phyloP scores from a whole-genome alignment of 2,888 invertebrate genomes.

The Rotaria macrura region DNA sequence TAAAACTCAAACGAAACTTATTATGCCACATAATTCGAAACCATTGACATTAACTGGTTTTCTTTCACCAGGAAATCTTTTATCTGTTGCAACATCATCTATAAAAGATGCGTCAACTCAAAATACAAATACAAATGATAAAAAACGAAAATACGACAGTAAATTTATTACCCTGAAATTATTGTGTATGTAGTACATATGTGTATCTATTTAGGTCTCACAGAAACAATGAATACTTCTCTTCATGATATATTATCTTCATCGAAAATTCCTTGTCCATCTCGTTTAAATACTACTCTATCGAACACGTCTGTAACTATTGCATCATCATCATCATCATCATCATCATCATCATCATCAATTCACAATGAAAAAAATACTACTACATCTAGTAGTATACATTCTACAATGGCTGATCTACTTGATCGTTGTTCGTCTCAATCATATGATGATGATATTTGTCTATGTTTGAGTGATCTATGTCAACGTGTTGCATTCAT shows the following conservation, averaged over 20 bases:
- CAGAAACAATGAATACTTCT: too few relatives aligned
- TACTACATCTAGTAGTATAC: background rate
- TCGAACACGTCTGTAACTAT: background rate
- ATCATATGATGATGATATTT: background rate
- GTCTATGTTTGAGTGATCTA: background rate
- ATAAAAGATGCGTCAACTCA: background rate
- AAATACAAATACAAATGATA: background rate
- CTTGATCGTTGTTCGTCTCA: background rate
- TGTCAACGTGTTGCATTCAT: background rate
- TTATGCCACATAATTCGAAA: background rate
- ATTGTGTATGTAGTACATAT: background rate
- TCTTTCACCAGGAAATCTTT: background rate
- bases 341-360: too few relatives aligned
- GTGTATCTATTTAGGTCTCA: background rate
- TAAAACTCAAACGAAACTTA: background rate
- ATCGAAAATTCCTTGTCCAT: background rate
- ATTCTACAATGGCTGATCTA: background rate
- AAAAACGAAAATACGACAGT: slow-evolving; percentile 1
- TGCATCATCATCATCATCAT: slow-evolving; percentile 6
- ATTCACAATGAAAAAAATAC: background rate
- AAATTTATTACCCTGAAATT: background rate
- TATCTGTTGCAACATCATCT: background rate
- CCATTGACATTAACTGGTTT: background rate
- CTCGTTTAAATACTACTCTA: background rate
- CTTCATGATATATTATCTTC: too few relatives aligned